These are phyloP conservation scores for Trachurus trachurus DNA, from an alignment of 2,797 vertebrate species.

Conservation along the genomic window DNA sequence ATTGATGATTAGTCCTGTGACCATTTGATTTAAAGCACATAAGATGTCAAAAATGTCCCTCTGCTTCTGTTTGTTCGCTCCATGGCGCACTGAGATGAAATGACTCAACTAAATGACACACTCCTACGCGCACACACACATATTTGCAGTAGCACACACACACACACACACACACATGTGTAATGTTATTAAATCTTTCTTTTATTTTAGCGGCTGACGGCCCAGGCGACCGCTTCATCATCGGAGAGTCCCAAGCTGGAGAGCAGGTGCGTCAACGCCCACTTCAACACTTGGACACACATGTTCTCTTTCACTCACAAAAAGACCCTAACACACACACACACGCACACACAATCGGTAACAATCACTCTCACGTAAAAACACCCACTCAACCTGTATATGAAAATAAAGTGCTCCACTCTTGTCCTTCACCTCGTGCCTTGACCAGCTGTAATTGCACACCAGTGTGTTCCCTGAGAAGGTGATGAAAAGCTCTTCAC, in stretches of 20 bases:
- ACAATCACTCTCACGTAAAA: conserved; percentile 9
- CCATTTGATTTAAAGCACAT: conserved; percentile 27
- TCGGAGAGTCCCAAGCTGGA: conserved; percentile 98
- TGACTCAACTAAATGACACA: conserved; percentile 58
- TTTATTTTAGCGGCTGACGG: conserved; percentile 94
- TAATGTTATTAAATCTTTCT: conserved; percentile 54
- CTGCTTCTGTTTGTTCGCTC: conserved; percentile 35
- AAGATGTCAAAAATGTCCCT: conserved; percentile 12
- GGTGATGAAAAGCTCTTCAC: conserved; percentile 52
- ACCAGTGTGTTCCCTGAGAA: conserved; percentile 43
- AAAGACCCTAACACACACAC: conserved; percentile 1
- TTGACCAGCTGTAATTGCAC: conserved; percentile 52
- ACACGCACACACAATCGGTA: background rate
- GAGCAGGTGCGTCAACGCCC: conserved; percentile 91
- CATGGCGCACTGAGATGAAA: conserved; percentile 44
- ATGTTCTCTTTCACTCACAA: conserved; percentile 3
- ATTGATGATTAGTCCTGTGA: background rate
- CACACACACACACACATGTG: conserved; percentile 24
- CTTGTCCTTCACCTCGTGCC: conserved; percentile 42
- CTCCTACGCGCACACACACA: conserved; percentile 28
- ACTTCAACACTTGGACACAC: conserved; percentile 24
- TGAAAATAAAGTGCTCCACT: conserved; percentile 46
- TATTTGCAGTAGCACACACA: conserved; percentile 4
- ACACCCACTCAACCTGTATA: conserved; percentile 33
- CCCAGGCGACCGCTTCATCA: conserved; percentile 98